Conservation (phyloP, 53 echinoderm and acorn worm genomes). For the Stichopus horrens region DNA sequence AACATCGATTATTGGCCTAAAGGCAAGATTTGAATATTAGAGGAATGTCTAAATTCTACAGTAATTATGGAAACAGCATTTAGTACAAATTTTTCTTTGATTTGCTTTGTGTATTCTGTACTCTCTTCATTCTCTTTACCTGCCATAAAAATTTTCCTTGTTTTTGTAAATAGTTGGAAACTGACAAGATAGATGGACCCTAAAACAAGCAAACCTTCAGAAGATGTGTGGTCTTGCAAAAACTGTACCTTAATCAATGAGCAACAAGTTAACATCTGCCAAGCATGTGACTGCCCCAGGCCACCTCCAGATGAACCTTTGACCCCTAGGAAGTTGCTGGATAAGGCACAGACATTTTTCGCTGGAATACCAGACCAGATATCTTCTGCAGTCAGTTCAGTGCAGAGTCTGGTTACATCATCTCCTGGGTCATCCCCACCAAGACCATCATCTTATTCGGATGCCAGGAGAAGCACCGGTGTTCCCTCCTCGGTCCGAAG, state of each 20-base stretch:
- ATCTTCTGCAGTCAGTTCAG: constrained; percentile 18
- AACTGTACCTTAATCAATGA: constrained; percentile 78
- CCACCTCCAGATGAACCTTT: constrained; percentile 19
- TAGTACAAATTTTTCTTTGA: too few relatives aligned
- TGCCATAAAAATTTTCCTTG: too few relatives aligned
- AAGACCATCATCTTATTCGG: neutral
- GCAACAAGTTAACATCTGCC: constrained; percentile 53
- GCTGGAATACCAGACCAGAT: constrained; percentile 36
- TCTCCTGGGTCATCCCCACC: constrained; percentile 16
- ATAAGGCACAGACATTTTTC: constrained; percentile 31
- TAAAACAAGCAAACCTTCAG: neutral
- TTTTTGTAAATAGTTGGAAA: too few relatives aligned
- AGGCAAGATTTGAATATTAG: too few relatives aligned
- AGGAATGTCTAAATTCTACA: too few relatives aligned
- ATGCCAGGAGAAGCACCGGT: neutral
- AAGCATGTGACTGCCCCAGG: constrained; percentile 55
- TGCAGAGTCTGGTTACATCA: constrained; percentile 13
- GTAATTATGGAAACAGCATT: too few relatives aligned
- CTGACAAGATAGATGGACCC: too few relatives aligned
- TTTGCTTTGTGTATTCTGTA: too few relatives aligned
- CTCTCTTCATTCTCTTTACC: too few relatives aligned
- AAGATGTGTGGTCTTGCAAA: constrained; percentile 65
- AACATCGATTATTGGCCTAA: too few relatives aligned
- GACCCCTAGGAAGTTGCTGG: constrained; percentile 31
- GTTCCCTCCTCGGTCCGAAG: neutral